Percentiles rank a stretch among this genome's conserved stretches.
Evolutionary conservation across 2,113 vertebrate species (phyloP).

Genomic region (Budorcas taxicolor): DNA sequence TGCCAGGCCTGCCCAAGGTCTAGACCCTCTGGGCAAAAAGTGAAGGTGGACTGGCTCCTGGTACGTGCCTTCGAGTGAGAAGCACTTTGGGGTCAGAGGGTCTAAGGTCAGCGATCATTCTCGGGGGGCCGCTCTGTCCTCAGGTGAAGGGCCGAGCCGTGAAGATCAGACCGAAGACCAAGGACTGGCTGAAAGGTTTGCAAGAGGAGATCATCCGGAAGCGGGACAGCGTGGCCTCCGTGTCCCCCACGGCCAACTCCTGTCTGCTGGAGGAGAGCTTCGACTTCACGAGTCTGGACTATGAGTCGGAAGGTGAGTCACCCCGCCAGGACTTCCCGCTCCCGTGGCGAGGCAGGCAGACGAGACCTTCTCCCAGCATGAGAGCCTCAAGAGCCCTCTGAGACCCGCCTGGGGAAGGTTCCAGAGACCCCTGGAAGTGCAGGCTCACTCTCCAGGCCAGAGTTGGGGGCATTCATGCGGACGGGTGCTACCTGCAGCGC

Average conservation of each 20-base stretch:
- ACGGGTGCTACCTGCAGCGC: fast-evolving
- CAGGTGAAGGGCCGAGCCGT: conserved; percentile 81
- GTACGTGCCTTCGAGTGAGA: fast-evolving
- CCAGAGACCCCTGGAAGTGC: fast-evolving
- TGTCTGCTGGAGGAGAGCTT: conserved; percentile 83
- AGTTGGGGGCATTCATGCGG: fast-evolving
- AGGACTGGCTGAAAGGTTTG: conserved; percentile 82
- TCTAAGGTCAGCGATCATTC: fast-evolving
- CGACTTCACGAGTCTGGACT: conserved; percentile 83
- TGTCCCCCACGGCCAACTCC: conserved; percentile 83
- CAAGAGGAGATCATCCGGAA: conserved; percentile 81
- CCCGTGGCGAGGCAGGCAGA: fast-evolving
- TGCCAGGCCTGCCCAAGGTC: not conserved
- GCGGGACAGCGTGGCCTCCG: conserved; percentile 75
- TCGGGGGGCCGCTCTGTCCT: fast-evolving
- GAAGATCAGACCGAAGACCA: conserved; percentile 81
- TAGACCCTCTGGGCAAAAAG: fast-evolving
- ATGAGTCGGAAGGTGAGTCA: conserved; percentile 82
- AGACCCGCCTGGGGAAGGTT: not conserved
- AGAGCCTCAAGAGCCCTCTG: no score
- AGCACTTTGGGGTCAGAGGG: not conserved
- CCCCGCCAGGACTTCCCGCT: not conserved
- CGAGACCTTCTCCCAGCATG: fast-evolving
- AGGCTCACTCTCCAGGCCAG: fast-evolving
- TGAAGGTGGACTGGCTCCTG: fast-evolving